Evolutionary conservation across 2,888 invertebrate species (phyloP), one percentile per base, ranked within the genome.

Genomic region (Acanthacorydalis orientalis): DNA sequence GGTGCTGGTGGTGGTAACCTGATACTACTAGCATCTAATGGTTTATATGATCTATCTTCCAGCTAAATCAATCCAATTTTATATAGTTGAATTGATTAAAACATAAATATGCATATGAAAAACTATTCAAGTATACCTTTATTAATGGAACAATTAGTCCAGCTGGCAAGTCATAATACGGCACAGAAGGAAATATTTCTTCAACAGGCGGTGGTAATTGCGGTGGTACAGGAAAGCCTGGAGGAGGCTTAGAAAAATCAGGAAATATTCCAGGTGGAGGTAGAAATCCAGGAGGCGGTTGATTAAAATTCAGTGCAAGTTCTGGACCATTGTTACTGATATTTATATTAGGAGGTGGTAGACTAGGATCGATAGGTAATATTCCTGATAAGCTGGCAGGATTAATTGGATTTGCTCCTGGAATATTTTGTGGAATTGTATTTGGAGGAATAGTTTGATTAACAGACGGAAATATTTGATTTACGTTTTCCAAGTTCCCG

Each of bases 141-240:
- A 98, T 87, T 11, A 96, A 74, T n/a, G 96, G 92, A 49, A 95
- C 93, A 84, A 98, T 96, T 15, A 98, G 74, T 41, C 96, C 97
- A 48, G 97, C 96, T 2, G 98, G 97, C 53, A 97, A 72, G 63
- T 97, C 96, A 64, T 86, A 97, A 65, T 97, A 98, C 44, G 96
- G 93, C 56, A 89, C 84, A 31, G 86, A 83, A 31, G 95, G 95
- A 68, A 88, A 79, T 53, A 88, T 68, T 51, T 88, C 87, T 56
- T 87, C 85, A 46, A 62, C 57, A 23, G 66, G 61, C 40, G 67
- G 64, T 45, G 62, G 62, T 37, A 15, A 16, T 14, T 35, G 31
- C 1, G 61, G 59, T 43, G 59, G 57, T 16, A 61, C 51, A 50
- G 63, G 72, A 60, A 85, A 89, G 32, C 87, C 87, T 6, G 90